Evolutionary conservation across 1,140 invertebrate species (phyloP).

Genomic region (Lordiphosa collinella): DNA sequence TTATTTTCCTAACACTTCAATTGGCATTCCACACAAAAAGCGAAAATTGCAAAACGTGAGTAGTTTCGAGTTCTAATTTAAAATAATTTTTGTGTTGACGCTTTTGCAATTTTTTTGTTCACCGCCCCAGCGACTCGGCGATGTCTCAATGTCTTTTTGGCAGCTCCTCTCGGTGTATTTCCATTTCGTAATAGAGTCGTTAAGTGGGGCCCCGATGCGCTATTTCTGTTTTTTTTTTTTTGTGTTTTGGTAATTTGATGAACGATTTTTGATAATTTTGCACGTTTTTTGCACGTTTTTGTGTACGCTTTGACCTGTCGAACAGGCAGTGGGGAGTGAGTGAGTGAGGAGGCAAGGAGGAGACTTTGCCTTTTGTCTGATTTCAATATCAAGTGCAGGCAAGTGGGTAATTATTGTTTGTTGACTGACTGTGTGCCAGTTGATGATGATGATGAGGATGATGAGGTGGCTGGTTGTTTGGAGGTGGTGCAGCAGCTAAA

Average conservation of each 20-base stretch:
- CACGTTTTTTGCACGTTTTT: slow-evolving; percentile 70
- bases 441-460: slow-evolving; percentile 37
- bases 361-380: slow-evolving; percentile 64
- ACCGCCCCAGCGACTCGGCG: slow-evolving; percentile 45
- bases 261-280: slow-evolving; percentile 74
- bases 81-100: slow-evolving; percentile 78
- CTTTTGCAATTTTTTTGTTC: slow-evolving; percentile 65
- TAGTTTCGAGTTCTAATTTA: slow-evolving; percentile 78
- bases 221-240: slow-evolving; percentile 1
- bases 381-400: slow-evolving; percentile 78
- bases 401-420: slow-evolving; percentile 76
- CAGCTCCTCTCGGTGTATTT: slow-evolving; percentile 34
- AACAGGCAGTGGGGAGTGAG: slow-evolving; percentile 15
- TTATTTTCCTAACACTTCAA: slow-evolving; percentile 78
- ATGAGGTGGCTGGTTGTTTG: slow-evolving; percentile 22
- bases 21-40: slow-evolving; percentile 75
- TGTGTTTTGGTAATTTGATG: slow-evolving; percentile 69
- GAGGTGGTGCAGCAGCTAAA: slow-evolving; percentile 29
- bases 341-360: neutral
- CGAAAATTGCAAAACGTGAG: slow-evolving; percentile 78
- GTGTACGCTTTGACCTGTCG: slow-evolving; percentile 60
- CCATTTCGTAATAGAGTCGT: slow-evolving; percentile 78
- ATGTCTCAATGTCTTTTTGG: slow-evolving; percentile 47
- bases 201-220: slow-evolving; percentile 55
- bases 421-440: slow-evolving; percentile 50